Evolutionary conservation across 1,140 invertebrate species (phyloP), one percentile per base, ranked within the genome.

Genomic region (Homarus americanus): DNA sequence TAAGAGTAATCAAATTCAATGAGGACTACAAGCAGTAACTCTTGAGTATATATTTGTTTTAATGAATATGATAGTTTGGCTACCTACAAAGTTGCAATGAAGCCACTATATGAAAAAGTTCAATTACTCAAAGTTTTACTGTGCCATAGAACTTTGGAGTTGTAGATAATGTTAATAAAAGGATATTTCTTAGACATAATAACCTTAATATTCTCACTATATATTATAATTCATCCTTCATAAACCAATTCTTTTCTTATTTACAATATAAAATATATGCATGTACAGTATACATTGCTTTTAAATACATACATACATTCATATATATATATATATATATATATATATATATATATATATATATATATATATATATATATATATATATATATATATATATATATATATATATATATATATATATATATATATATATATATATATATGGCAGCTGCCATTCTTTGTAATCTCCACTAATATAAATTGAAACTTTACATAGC

Each of bases 361-460:
- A 72, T 69, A 40, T 72, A 69, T 40, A 72, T 72, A n/a, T 63
- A 36, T 72, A 28, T 84, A 5, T 34, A n/a, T 76, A n/a, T 76
- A 41, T 84, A 72, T 69, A 28, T 84, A 72, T 69, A 28, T 72
- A n/a, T 40, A 28, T 72, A 20, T 38, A 66, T 83, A 32, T 83
- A 66, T 83, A 34, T 72, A 72, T 84, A 34, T 38, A 84, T 40
- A 41, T 40, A 12, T 69, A 40, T 69, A 83, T 72, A 69, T 84
- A 69, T 72, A 38, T 72, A 69, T 69, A 40, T 40, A 69, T 40
- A 69, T 40, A 34, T 40, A 84, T 40, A 72, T 40, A 69, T 66
- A 69, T 66, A 49, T 28, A 72, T 24, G 7, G 15, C 17, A 36
- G 0, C 20, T 82, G 28, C 34, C 34, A 9, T 5, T 73, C 12